Base-by-base conservation (phyloP, 2,888 invertebrate genomes). In the Harpalus rubripes region DNA sequence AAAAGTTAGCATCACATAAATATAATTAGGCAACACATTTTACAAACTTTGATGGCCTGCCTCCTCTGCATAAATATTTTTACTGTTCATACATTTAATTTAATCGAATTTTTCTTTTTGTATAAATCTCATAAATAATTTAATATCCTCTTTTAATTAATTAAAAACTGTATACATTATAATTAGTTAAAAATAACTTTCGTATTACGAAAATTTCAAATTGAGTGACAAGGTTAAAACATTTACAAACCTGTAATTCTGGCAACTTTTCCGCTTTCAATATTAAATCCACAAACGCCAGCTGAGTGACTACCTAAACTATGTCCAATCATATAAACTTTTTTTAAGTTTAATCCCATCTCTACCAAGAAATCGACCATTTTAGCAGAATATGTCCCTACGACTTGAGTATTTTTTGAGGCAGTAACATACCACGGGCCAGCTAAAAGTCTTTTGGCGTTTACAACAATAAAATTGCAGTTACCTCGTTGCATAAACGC, bases 281-380 rank as follows among this genome's bases (percentile, higher is more conserved):
- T 88, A 16, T 92, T 91, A 39, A 91, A 90, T 0, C 94, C 94
- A 0, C 94, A 93, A 0, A 94, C 93, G 0, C 95, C 95, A 0
- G 94, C 94, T 84, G 93, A 92, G 86, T 95, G 95, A 0, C 93
- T 93, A 0, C 95, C 95, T 82, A 95, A 88, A 87, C 94, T 94
- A 88, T 94, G 93, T 0, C 95, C 95, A 1, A 94, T 90, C 18
- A 94, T 88, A 88, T 94, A 94, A 0, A 94, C 92, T 84, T 91
- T 92, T 32, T 92, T 92, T 58, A 94, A 87, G 61, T 93, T 90
- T 61, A 93, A 88, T 0, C 93, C 93, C 86, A 92, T 92, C 0
- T 91, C 89, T 0, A 93, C 92, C 80, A 94, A 87, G 85, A 92
- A 93, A 87, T 93, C 93, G 0, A 94, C 90, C 87, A 94, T 92